phyloP scores from a whole-genome alignment of 2,797 vertebrate species.

The Tragelaphus oryx region DNA sequence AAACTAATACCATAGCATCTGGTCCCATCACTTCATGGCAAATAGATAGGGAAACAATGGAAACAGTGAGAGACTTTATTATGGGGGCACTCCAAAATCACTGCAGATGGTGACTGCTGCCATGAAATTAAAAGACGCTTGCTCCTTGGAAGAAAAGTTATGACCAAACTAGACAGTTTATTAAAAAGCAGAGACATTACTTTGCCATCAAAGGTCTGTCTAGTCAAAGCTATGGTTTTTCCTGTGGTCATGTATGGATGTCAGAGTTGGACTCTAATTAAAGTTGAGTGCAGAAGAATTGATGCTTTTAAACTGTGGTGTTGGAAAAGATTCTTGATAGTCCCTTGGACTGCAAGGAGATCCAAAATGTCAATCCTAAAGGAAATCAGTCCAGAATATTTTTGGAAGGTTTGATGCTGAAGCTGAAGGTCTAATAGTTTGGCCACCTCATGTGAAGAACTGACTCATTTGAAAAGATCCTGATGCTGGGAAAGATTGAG shows the following conservation, averaged over 20 bases:
- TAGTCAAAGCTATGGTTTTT: neutral
- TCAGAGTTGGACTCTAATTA: neutral
- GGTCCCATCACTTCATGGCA: neutral
- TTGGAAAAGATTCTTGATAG: neutral
- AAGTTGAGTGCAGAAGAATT: neutral
- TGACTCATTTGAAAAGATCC: neutral
- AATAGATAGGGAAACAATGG: neutral
- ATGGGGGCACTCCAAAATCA: neutral
- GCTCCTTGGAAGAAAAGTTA: neutral
- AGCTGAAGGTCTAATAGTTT: neutral
- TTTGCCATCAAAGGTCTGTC: neutral
- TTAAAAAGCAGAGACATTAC: neutral
- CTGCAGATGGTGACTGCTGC: neutral
- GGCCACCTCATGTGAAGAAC: neutral
- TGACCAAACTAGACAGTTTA: neutral
- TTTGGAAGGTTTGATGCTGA: neutral
- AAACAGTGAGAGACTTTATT: neutral
- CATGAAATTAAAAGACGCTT: neutral
- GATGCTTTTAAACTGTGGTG: neutral
- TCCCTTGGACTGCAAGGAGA: neutral
- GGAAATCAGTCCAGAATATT: neutral
- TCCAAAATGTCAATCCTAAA: neutral
- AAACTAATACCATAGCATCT: neutral
- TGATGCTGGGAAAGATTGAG: neutral
- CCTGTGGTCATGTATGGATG: neutral